Evolutionary conservation across 2,888 invertebrate genomes (phyloP), one percentile per base, ranked within the genome.

Genomic region (Trisateles emortualis): DNA sequence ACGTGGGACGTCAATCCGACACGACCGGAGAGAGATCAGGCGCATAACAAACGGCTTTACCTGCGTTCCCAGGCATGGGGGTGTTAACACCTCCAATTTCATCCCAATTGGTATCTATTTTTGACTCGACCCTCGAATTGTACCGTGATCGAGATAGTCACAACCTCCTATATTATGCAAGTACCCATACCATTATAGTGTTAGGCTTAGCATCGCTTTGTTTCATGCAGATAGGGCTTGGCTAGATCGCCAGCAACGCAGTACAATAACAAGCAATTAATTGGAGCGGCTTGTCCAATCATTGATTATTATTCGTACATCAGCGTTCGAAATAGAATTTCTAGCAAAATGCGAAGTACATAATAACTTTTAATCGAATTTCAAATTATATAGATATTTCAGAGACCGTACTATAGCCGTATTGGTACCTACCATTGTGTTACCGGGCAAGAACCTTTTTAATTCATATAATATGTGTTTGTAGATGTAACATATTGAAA

Each of bases 241-340:
- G 8, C 6, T 3, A 3, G 5, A 3, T 22, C 22, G 2, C 22
- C 9, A 1, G 8, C 26, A 6, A 26, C 9, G 26, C 8, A 1
- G 26, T 26, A 6, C 5, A 8, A 26, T 14, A 14, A 17, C 26
- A 6, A 26, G 3, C 26, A 36, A 36, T 36, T 36, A 8, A 2
- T 1, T n/a, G 19, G 3, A 22, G 3, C 2, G 10, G 5, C 33
- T 48, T 35, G 17, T 14, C 11, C 8, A 14, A 36, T 36, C 0
- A 14, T 26, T 36, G 19, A 10, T 11, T 42, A 35, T 19, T 2
- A 19, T 49, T 35, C 17, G 36, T 49, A 11, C n/a, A 41, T 29
- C 33, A 35, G 16, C 11, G 3, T 19, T 13, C n/a, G 35, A 30
- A 30, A 49, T 33, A 40, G 32, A 13, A 33, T 45, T 33, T 19